A percentile compares a stretch with the other conserved stretches of the same genome.
These are phyloP conservation scores for Galeopterus variegatus DNA, from an alignment of 2,113 vertebrate species.

Conservation along the genomic window DNA sequence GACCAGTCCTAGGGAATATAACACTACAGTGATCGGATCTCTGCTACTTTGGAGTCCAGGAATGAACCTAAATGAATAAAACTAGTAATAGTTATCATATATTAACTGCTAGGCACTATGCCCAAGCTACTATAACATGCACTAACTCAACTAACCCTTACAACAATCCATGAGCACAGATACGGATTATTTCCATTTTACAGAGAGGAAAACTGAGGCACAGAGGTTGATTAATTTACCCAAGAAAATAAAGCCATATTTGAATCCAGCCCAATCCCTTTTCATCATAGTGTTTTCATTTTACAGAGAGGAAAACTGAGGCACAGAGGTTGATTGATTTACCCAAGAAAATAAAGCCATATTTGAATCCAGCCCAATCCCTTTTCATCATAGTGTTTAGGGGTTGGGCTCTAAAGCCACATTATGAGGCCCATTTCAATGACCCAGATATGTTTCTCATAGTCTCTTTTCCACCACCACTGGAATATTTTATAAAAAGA, in stretches of 20 bases:
- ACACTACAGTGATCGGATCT: not conserved
- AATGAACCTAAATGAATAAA: constrained; percentile 6
- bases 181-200: not conserved
- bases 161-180: not conserved
- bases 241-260: not conserved
- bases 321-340: constrained; percentile 13
- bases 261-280: not conserved
- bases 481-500: not conserved
- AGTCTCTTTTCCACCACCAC: not conserved
- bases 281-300: not conserved
- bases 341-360: not conserved
- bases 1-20: not conserved
- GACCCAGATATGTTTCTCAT: not conserved
- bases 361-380: not conserved
- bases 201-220: not conserved
- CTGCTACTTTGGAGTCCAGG: not conserved
- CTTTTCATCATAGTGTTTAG: not conserved
- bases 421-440: not conserved
- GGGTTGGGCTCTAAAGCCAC: not conserved
- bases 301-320: not conserved
- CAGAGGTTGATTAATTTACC: constrained; percentile 11
- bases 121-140: not conserved
- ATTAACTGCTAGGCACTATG: not conserved
- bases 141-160: not conserved
- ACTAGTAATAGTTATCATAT: not conserved